phyloP scores from a whole-genome alignment of 1,140 invertebrate species.

The Achroia grisella region DNA sequence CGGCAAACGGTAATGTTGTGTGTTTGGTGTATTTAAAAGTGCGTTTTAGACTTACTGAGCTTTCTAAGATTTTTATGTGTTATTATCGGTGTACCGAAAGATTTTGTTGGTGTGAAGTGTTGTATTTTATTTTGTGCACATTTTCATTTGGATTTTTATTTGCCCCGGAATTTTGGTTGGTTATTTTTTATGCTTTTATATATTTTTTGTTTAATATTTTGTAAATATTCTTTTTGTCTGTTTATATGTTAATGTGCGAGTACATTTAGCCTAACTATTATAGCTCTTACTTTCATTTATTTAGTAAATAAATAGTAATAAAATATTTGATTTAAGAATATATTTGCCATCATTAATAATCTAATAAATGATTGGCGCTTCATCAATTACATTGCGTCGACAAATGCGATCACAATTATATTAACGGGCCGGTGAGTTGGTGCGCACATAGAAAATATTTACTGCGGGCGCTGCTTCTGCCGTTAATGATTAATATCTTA shows the following conservation, averaged over 20 bases:
- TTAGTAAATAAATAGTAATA: not conserved
- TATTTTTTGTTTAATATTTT: constrained; percentile 19
- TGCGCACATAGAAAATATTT: constrained; percentile 38
- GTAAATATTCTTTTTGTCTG: not conserved
- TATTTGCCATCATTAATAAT: constrained; percentile 1
- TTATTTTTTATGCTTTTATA: constrained; percentile 39
- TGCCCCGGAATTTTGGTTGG: constrained; percentile 60
- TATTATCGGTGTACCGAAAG: constrained; percentile 42
- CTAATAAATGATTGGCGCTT: not conserved
- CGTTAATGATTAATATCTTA: constrained; percentile 36
- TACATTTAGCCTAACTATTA: not conserved
- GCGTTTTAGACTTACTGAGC: constrained; percentile 49
- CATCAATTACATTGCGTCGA: constrained; percentile 17
- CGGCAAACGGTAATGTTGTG: constrained; percentile 67
- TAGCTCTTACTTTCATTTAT: not conserved
- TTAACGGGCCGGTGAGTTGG: constrained; percentile 33
- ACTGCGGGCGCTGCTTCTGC: constrained; percentile 23
- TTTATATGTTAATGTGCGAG: not conserved
- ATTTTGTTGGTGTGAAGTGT: constrained; percentile 62
- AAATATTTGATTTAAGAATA: too few relatives aligned
- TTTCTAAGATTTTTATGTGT: constrained; percentile 56
- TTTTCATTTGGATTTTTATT: constrained; percentile 60
- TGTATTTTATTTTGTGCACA: constrained; percentile 62
- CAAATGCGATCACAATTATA: constrained; percentile 39
- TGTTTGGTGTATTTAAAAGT: constrained; percentile 56